Conservation (phyloP, 2,113 vertebrate genomes). For the Epinephelus fuscoguttatus region DNA sequence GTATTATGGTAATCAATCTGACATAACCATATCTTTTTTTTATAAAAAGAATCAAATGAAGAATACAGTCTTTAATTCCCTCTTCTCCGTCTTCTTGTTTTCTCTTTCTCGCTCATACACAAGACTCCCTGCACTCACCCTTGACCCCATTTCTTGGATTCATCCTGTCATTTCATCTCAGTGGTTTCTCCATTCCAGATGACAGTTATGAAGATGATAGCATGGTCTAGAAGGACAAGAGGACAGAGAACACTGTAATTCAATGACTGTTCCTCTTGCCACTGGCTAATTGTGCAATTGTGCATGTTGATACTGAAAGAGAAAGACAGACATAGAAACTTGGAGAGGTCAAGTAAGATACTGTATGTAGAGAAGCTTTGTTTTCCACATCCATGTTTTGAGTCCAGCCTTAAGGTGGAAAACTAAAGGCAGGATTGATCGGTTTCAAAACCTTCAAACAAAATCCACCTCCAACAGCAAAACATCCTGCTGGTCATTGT, state of each 20-base stretch:
- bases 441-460: not conserved
- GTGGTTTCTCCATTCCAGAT: constrained; percentile 14
- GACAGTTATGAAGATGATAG: constrained; percentile 48
- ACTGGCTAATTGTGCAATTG: constrained; percentile 43
- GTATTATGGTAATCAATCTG: constrained; percentile 19
- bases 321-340: constrained; percentile 5
- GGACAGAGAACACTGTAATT: constrained; percentile 8
- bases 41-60: not conserved
- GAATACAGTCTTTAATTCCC: not conserved
- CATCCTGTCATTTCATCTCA: constrained; percentile 34
- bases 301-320: constrained; percentile 24
- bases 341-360: not conserved
- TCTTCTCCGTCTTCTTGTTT: not conserved
- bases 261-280: constrained; percentile 27
- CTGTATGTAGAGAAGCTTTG: not conserved
- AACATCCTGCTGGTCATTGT: not conserved
- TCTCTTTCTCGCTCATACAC: constrained; percentile 2
- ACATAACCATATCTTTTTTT: not conserved
- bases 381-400: constrained; percentile 9
- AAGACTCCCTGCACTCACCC: constrained; percentile 4
- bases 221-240: constrained; percentile 27
- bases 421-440: not conserved
- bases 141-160: constrained; percentile 45
- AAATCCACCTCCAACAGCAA: not conserved
- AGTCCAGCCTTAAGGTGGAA: not conserved